Evolutionary conservation across 2,113 vertebrate species (phyloP), one percentile per base, ranked within the genome.

Genomic region (human (Homo sapiens)): DNA sequence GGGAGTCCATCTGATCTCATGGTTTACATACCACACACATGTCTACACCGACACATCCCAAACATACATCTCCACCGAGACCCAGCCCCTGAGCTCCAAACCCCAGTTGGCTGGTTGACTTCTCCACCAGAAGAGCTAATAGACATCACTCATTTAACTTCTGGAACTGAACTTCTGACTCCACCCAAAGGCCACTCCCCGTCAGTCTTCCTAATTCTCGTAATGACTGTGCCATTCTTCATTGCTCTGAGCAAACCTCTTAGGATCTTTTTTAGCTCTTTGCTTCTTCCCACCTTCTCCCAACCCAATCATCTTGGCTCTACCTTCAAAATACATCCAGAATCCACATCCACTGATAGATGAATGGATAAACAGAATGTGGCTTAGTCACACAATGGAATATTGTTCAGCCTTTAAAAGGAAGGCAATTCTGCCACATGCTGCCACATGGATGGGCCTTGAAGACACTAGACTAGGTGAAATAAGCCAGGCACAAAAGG

Each of bases 381-480:
- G 35, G 32, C 18, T 27, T 11, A 18, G 12, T 55, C 66, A 9
- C 2, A 11, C 78, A 25, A 5, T 0, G 43, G 43, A 61, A 30
- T 40, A 6, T 52, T 3, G 3, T 40, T 64, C 76, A 27, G 22
- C 38, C 70, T 52, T 43, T 35, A 45, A 30, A 50, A 45, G 30
- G 48, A 76, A 43, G 4, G 16, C 52, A 38, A 38, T 64, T 35
- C 20, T 8, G 45, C 27, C n/a, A 7, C 40, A 17, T 22, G 14
- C 55, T 6, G 8, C 25, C 1, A n/a, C 0, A 4, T 2, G 6
- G n/a, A 22, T 0, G 10, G 5, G 13, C 8, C 78, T 52, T 18
- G 27, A 78, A 11, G n/a, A 86, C 27, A 1, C 12, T 23, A 18
- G 25, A 43, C 52, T 2, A 22, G 10, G 45, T n/a, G 32, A 27